Base-by-base conservation (phyloP, 2,797 vertebrate species). In the Alectoris magna region DNA sequence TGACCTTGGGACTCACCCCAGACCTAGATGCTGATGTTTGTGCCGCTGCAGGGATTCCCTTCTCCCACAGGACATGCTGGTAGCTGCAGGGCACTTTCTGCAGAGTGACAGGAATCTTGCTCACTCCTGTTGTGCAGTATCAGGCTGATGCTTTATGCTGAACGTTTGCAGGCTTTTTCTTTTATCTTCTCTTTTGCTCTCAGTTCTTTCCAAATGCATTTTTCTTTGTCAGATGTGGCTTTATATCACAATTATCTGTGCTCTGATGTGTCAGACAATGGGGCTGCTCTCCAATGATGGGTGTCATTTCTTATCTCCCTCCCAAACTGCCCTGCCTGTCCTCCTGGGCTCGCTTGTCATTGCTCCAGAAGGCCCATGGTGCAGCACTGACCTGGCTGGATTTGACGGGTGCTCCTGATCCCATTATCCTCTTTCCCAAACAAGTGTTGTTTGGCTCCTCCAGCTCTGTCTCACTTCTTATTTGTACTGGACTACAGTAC, bases 1-100 rank as follows among this genome's bases (percentile, higher is more conserved):
- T 55, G 81, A 95, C 92, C 92, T 91, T 96, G 92, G 82, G 63
- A 89, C 79, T 80, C 76, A 74, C 51, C 29, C 7, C 49, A 19
- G 62, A 90, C 43, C 41, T 78, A 85, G 88, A 80, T 56, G 88
- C 88, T 87, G 81, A 72, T 93, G 5, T 87, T 91, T 3, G 2
- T 75, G 81, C 69, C 87, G 78, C 95, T 91, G 93, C 84, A 89
- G 92, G 96, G 87, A 91, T 93, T 95, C 93, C 90, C 78, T 93
- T 80, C 67, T 96, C 92, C 93, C 92, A 3, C 0, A 14, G 72
- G 84, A 51, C 51, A 72, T 19, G 59, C 81, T 63, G 78, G 21
- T 39, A 75, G 72, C 87, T 89, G 90, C 75, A 88, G 72, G 79
- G 75, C 23, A 11, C 72, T 59, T 44, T 84, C 66, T 93, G 81